phyloP scores from a whole-genome alignment of 2,797 vertebrate species.

The Anisognathus igniventris region DNA sequence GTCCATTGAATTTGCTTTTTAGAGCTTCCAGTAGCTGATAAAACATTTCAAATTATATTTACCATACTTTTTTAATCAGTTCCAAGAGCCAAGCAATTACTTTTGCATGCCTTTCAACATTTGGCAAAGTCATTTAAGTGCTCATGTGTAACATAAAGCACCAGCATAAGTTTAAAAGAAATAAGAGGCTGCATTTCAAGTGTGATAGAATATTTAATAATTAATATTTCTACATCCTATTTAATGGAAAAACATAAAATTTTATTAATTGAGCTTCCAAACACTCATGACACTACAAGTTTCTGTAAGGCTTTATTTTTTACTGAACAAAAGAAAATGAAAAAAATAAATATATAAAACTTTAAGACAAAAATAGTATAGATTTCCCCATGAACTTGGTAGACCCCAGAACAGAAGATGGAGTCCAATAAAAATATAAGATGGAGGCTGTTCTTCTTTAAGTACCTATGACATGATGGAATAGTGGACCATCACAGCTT shows the following conservation, averaged over 20 bases:
- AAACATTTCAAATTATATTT: not conserved
- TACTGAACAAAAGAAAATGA: not conserved
- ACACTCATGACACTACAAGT: not conserved
- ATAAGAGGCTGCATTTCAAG: not conserved
- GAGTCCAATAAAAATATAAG: not conserved
- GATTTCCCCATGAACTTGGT: not conserved
- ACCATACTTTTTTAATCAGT: constrained; percentile 9
- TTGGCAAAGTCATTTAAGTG: constrained; percentile 16
- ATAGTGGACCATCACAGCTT: not conserved
- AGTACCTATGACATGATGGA: not conserved
- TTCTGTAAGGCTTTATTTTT: not conserved
- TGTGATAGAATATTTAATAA: not conserved
- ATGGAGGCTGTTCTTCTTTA: not conserved
- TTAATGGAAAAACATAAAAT: not conserved
- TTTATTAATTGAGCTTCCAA: not conserved
- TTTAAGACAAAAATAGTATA: not conserved
- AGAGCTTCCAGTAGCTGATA: not conserved
- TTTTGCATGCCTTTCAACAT: not conserved
- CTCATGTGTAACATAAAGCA: not conserved
- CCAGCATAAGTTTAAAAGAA: not conserved
- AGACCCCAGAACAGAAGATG: not conserved
- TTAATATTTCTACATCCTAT: not conserved
- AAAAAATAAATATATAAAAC: not conserved
- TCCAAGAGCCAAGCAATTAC: not conserved
- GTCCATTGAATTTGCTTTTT: constrained; percentile 13